Conservation (phyloP, 1,140 invertebrate species). For the Sogatella furcifera region DNA sequence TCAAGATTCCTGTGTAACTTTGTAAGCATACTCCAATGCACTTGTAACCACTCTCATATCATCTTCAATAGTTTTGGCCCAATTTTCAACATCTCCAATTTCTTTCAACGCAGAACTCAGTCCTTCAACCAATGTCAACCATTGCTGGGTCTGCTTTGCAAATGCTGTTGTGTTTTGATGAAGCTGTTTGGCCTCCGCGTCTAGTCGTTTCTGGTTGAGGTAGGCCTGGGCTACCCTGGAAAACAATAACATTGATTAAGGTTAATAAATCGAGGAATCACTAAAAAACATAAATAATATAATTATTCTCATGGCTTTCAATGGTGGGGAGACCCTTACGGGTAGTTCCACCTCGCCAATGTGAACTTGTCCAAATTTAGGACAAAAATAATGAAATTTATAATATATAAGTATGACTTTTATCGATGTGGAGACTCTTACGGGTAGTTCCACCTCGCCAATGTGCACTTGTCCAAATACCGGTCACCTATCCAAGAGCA, state of each 20-base stretch:
- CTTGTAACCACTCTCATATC: slow-evolving; percentile 90
- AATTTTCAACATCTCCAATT: slow-evolving; percentile 97
- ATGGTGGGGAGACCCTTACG: no score
- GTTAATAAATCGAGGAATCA: no score
- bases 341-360: no score
- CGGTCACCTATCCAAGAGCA: no score
- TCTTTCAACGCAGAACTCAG: slow-evolving; percentile 96
- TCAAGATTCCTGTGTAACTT: slow-evolving; percentile 36
- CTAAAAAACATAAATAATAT: no score
- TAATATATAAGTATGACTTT: no score
- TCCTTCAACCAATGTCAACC: slow-evolving; percentile 86
- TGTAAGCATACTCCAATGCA: slow-evolving; percentile 90
- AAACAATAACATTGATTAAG: slow-evolving; percentile 5
- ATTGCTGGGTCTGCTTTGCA: slow-evolving; percentile 92
- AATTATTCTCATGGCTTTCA: no score
- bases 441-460: no score
- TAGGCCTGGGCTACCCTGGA: slow-evolving; percentile 90
- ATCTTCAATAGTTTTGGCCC: slow-evolving; percentile 92
- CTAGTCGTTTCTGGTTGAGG: slow-evolving; percentile 92
- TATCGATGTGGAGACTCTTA: no score
- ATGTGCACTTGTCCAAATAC: no score
- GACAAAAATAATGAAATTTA: no score
- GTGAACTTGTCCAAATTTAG: no score
- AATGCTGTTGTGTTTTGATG: slow-evolving; percentile 90
- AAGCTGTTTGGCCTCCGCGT: slow-evolving; percentile 94